Conservation (phyloP, 2,113 vertebrate species). For the Neolamprologus ventralis region DNA sequence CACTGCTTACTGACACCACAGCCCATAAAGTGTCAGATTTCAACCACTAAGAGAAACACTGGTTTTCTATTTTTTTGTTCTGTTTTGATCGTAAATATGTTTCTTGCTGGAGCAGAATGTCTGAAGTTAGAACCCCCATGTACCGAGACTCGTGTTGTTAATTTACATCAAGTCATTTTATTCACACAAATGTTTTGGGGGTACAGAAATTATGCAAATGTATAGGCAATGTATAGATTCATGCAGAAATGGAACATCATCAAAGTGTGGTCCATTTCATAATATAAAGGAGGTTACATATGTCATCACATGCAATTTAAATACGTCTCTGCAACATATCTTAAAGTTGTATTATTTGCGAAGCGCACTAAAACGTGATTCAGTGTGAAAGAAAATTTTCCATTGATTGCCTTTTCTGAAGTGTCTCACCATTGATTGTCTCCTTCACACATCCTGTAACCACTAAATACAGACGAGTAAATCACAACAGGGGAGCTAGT, state of each 20-base stretch:
- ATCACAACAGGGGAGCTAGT: not conserved
- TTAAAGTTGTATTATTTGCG: not conserved
- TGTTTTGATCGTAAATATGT: not conserved
- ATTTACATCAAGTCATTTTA: not conserved
- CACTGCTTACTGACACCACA: not conserved
- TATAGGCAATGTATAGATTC: not conserved
- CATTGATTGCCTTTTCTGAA: not conserved
- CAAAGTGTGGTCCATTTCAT: not conserved
- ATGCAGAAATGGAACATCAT: not conserved
- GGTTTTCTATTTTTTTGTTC: not conserved
- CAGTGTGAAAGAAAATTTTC: not conserved
- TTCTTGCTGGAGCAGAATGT: not conserved
- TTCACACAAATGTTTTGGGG: not conserved
- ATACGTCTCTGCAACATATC: not conserved
- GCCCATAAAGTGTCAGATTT: slow-evolving; percentile 46
- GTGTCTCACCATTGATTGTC: slow-evolving; percentile 6
- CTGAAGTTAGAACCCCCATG: not conserved
- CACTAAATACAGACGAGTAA: slow-evolving; percentile 51
- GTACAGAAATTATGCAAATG: not conserved
- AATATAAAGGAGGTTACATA: not conserved
- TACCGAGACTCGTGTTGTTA: not conserved
- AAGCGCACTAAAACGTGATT: not conserved
- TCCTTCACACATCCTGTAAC: slow-evolving; percentile 32
- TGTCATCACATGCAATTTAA: not conserved
- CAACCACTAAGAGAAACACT: not conserved